phyloP scores from a whole-genome alignment of 2,797 vertebrate species.

The Phaenicophaeus curvirostris region DNA sequence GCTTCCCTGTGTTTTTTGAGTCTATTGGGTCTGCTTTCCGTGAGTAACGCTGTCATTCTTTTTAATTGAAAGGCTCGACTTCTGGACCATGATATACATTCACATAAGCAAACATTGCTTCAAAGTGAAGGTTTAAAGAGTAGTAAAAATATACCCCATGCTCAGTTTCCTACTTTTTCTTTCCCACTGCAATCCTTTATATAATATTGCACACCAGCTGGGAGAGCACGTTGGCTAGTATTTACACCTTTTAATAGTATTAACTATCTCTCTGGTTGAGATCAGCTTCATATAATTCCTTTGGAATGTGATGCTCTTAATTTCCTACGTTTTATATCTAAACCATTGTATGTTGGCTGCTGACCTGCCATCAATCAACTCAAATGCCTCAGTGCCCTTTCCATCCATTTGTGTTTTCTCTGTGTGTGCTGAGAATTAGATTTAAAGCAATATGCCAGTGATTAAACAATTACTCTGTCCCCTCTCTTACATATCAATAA shows the following conservation, averaged over 20 bases:
- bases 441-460: conserved; percentile 58
- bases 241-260: conserved; percentile 5
- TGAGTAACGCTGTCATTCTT: not conserved
- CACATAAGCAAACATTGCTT: not conserved
- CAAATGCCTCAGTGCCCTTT: conserved; percentile 71
- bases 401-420: conserved; percentile 59
- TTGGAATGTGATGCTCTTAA: conserved; percentile 37
- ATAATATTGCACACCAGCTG: not conserved
- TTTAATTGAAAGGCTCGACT: not conserved
- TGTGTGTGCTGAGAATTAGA: conserved; percentile 51
- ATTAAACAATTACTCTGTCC: conserved; percentile 64
- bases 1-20: not conserved
- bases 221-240: not conserved
- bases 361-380: conserved; percentile 65
- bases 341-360: conserved; percentile 38
- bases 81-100: not conserved
- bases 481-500: conserved; percentile 52
- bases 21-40: not conserved
- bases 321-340: conserved; percentile 39
- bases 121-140: not conserved
- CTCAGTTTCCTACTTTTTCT: not conserved
- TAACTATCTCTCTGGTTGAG: not conserved
- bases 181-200: not conserved
- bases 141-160: not conserved
- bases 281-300: conserved; percentile 17